Percentiles rank a stretch among this genome's conserved stretches.
phyloP scores from a whole-genome alignment of 2,797 vertebrate species.

The Columba guinea region DNA sequence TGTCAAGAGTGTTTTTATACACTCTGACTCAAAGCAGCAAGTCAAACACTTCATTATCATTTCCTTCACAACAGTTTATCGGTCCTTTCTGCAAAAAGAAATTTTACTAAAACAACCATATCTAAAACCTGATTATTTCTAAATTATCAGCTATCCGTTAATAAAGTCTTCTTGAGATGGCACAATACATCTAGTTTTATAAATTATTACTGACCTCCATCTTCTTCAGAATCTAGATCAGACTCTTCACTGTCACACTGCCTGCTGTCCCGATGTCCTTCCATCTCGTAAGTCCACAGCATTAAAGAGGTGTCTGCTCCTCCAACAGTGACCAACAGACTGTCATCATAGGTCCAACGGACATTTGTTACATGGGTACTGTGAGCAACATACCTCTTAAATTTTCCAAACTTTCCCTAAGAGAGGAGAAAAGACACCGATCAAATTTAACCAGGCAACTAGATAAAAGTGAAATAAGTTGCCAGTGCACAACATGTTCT shows the following conservation, averaged over 20 bases:
- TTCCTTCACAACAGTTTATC: not conserved
- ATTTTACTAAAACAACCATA: not conserved
- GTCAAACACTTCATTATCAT: not conserved
- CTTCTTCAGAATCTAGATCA: slow-evolving; percentile 96
- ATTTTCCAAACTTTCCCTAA: slow-evolving; percentile 96
- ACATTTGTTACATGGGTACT: slow-evolving; percentile 97
- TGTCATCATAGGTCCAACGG: slow-evolving; percentile 93
- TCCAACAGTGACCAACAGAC: slow-evolving; percentile 90
- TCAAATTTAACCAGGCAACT: not conserved
- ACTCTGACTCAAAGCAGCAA: not conserved
- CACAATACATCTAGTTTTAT: not conserved
- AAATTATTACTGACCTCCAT: slow-evolving; percentile 85
- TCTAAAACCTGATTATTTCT: not conserved
- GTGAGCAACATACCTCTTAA: slow-evolving; percentile 95
- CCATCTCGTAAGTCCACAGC: slow-evolving; percentile 93
- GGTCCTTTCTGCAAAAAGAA: not conserved
- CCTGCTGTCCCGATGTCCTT: slow-evolving; percentile 86
- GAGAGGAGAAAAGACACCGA: not conserved
- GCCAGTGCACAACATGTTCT: not conserved
- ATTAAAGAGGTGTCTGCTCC: slow-evolving; percentile 95
- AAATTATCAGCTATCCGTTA: not conserved
- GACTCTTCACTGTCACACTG: slow-evolving; percentile 97
- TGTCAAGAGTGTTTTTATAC: not conserved
- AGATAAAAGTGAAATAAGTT: not conserved
- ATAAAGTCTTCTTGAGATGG: not conserved